Conservation (phyloP, 2,113 vertebrate species). For the Microcebus jonahi region DNA sequence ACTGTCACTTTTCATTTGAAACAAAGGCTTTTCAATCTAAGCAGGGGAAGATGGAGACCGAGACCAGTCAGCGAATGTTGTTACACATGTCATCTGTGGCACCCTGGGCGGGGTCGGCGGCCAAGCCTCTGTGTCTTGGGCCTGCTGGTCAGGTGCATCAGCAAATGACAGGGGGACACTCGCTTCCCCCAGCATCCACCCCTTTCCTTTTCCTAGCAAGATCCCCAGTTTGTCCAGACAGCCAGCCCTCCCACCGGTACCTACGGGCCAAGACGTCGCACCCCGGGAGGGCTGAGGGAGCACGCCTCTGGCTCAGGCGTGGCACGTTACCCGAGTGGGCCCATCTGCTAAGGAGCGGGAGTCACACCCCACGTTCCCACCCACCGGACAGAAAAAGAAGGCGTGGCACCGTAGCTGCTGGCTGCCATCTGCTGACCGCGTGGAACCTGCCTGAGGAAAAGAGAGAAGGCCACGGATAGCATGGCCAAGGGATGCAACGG, state of each 20-base stretch:
- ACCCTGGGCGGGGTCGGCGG: no score
- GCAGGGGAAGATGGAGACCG: neutral
- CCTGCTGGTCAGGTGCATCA: neutral
- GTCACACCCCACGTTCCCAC: neutral
- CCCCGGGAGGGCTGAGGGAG: neutral
- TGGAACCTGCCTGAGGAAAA: neutral
- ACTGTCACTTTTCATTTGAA: neutral
- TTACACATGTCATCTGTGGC: neutral
- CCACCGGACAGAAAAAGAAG: neutral
- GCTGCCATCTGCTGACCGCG: neutral
- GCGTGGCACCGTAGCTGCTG: no score
- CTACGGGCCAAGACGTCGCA: neutral
- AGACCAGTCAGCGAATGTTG: neutral
- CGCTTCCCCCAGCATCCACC: neutral
- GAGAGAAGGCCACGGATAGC: neutral
- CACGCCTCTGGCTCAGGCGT: rapidly evolving
- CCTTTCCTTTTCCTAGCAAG: neutral
- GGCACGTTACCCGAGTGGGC: neutral
- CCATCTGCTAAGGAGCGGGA: neutral
- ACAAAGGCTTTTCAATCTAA: neutral
- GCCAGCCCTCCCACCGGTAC: neutral
- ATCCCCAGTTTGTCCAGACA: neutral
- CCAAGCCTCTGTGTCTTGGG: neutral
- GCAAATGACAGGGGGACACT: neutral
- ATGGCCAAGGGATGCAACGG: neutral